These are phyloP conservation scores for Forficula auricularia DNA, from an alignment of 1,140 invertebrate genomes.

Conservation along the genomic window DNA sequence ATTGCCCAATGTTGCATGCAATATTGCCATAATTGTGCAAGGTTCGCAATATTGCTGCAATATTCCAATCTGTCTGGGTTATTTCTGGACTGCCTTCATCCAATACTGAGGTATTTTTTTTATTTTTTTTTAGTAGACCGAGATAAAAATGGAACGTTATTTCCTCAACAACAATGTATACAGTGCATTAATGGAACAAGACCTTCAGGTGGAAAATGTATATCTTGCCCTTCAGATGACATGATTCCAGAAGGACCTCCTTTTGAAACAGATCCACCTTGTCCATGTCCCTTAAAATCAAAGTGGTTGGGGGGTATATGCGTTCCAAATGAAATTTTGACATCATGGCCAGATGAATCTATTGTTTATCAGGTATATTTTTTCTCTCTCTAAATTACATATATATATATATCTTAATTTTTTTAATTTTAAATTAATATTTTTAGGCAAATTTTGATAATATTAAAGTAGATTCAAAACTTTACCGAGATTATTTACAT, in stretches of 20 bases:
- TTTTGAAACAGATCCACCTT: constrained; percentile 13
- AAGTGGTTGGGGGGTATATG: constrained; percentile 24
- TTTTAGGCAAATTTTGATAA: constrained; percentile 22
- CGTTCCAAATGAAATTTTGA: constrained; percentile 19
- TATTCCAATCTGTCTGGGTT: too few relatives aligned
- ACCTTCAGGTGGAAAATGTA: not conserved
- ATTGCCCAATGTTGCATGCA: too few relatives aligned
- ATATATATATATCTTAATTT: constrained; percentile 6
- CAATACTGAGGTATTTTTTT: too few relatives aligned
- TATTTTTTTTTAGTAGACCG: not conserved
- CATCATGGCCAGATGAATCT: constrained; percentile 19
- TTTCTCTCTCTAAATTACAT: too few relatives aligned
- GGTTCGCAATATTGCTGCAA: too few relatives aligned
- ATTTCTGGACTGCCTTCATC: too few relatives aligned
- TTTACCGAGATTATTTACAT: constrained; percentile 30
- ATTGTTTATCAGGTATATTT: too few relatives aligned
- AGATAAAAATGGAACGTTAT: not conserved
- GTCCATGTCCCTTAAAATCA: not conserved
- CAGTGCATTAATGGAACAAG: not conserved
- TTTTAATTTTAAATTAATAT: constrained; percentile 15
- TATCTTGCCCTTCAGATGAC: not conserved
- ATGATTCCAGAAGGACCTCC: too few relatives aligned
- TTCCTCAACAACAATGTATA: constrained; percentile 3
- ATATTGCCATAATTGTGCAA: too few relatives aligned
- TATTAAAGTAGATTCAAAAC: constrained; percentile 26